These are phyloP conservation scores for Pseudochirops cupreus DNA, from an alignment of 2,797 vertebrate species.

Conservation along the genomic window DNA sequence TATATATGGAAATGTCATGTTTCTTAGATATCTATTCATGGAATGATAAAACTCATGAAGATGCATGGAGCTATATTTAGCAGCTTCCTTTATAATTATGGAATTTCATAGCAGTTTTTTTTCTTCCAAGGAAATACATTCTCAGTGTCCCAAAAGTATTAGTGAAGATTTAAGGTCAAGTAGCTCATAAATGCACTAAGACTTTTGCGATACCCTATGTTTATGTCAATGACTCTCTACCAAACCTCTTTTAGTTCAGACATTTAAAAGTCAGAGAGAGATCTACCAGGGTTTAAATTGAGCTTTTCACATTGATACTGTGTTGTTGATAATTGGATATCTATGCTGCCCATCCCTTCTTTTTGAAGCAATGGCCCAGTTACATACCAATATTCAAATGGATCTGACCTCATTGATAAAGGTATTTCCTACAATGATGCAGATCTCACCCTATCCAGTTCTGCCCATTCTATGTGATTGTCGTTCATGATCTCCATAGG, in stretches of 20 bases:
- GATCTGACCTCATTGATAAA: background rate
- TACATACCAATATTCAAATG: background rate
- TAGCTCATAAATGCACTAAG: background rate
- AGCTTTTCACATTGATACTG: constrained; percentile 31
- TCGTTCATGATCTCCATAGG: background rate
- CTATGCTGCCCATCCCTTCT: constrained; percentile 26
- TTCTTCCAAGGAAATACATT: constrained; percentile 60
- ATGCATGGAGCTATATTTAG: constrained; percentile 54
- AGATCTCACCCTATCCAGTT: background rate
- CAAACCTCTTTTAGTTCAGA: constrained; percentile 51
- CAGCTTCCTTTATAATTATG: background rate
- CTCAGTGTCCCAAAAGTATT: background rate
- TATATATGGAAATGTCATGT: constrained; percentile 58
- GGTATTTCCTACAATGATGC: background rate
- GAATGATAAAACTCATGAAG: constrained; percentile 66
- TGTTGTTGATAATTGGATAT: constrained; percentile 49
- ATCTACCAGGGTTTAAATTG: constrained; percentile 48
- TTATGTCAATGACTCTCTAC: background rate
- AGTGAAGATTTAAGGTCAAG: background rate
- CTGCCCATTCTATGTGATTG: background rate
- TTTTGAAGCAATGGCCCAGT: constrained; percentile 44
- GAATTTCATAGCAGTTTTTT: constrained; percentile 63
- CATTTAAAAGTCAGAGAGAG: constrained; percentile 60
- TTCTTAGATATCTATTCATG: constrained; percentile 67
- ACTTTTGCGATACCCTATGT: background rate